Base-by-base conservation (phyloP, 2,888 invertebrate species). In the Papilio elwesi region DNA sequence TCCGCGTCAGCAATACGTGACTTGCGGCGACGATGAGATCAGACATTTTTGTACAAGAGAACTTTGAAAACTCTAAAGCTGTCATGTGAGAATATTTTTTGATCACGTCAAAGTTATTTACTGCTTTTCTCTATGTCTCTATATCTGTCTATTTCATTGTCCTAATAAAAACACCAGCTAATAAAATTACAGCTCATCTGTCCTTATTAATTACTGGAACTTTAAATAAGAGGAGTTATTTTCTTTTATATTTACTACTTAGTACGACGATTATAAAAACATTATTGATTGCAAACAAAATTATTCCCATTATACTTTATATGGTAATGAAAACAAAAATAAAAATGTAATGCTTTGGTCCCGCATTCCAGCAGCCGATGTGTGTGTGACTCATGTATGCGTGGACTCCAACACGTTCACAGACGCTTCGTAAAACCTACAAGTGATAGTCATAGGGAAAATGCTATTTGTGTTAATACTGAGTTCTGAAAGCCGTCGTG, bases 1-100 rank as follows among this genome's bases (percentile, higher is more conserved):
- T 63, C 71, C 47, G 68, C 53, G 53, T 72, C 71, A 72, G 71
- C 71, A 68, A 63, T 68, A 72, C 71, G 71, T 72, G 71, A 72
- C 68, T 55, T 68, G 68, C 36, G 71, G 71, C 68, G 49, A 48
- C 53, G 62, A 68, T 72, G 67, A 67, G 68, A 68, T 63, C 63
- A 38, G 63, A 72, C 48, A 71, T 52, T 71, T 65, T 66, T 51
- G 52, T 62, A 67, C 52, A 43, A 53, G 53, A 59, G 52, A 36
- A n/a, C 67, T 67, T 62, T 36, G 62, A 67, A 63, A 48, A 16
- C 52, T n/a, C 48, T 63, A 62, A 67, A 72, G 53, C 67, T 67
- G 68, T 62, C 38, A 9, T 15, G 13, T 53, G 51, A 36, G 48
- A 64, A 64, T 52, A 43, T 52, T 71, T 67, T 62, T 67, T 13